A percentile compares a stretch with the other conserved stretches of the same genome.
Conservation (phyloP, 1,140 invertebrate species). For the Drosophila gunungcola region DNA sequence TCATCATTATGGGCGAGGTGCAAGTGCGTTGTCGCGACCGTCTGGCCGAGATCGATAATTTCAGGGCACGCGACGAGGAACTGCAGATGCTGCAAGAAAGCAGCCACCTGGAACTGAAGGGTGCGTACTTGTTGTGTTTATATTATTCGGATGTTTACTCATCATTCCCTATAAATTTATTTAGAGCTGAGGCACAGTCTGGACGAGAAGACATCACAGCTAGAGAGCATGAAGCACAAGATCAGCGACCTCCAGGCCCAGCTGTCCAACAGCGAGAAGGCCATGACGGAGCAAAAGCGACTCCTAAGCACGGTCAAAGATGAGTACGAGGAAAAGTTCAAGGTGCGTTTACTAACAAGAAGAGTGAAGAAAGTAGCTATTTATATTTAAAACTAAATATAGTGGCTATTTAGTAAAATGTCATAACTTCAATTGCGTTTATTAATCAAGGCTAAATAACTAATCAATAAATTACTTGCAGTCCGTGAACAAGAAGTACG, state of each 20-base stretch:
- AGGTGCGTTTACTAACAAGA: conserved; percentile 65
- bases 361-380: too few relatives aligned
- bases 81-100: conserved; percentile 83
- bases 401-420: too few relatives aligned
- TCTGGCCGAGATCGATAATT: conserved; percentile 84
- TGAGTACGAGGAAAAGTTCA: conserved; percentile 86
- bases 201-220: conserved; percentile 82
- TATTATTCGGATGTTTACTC: neutral
- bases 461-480: conserved; percentile 42
- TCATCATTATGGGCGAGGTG: conserved; percentile 85
- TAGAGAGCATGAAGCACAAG: conserved; percentile 85
- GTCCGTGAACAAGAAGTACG: conserved; percentile 90
- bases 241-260: conserved; percentile 86
- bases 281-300: conserved; percentile 86
- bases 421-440: too few relatives aligned
- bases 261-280: conserved; percentile 85
- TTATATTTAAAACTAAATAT: too few relatives aligned
- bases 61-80: conserved; percentile 84
- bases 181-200: conserved; percentile 81
- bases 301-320: conserved; percentile 85
- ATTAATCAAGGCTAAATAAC: neutral
- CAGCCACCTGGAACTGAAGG: conserved; percentile 85
- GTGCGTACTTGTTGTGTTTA: conserved; percentile 31
- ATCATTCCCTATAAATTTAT: conserved; percentile 9
- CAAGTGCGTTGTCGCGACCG: conserved; percentile 85